A percentile compares a stretch with the other conserved stretches of the same genome.
phyloP scores from a whole-genome alignment of 1,140 invertebrate genomes.

The Anastrepha obliqua region DNA sequence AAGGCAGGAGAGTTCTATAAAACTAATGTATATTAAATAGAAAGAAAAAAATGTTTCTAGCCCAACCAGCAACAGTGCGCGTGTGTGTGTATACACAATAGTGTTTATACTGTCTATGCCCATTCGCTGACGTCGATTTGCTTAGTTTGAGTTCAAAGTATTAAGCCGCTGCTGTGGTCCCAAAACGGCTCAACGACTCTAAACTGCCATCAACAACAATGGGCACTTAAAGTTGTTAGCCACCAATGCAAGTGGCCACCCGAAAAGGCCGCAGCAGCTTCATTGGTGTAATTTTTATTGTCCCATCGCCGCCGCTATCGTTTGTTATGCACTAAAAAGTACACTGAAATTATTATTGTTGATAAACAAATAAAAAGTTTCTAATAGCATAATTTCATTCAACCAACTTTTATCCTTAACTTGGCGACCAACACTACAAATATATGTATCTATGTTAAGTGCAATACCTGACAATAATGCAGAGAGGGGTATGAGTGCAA shows the following conservation, averaged over 20 bases:
- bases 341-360: neutral
- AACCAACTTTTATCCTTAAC: constrained; percentile 4
- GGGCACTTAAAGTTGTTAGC: neutral
- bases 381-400: constrained; percentile 30
- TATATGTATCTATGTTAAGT: too few relatives aligned
- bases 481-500: too few relatives aligned
- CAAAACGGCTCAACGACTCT: constrained; percentile 14
- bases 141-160: neutral
- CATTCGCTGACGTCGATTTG: neutral
- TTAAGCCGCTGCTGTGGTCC: neutral
- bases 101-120: neutral
- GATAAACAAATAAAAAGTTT: constrained; percentile 33
- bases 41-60: too few relatives aligned
- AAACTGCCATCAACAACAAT: constrained; percentile 7
- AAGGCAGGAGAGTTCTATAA: neutral
- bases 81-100: constrained; percentile 3
- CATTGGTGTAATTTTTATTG: constrained; percentile 2
- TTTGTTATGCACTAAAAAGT: neutral
- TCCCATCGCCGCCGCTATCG: neutral
- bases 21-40: neutral
- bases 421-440: neutral
- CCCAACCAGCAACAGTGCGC: neutral
- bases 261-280: too few relatives aligned
- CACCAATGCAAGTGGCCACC: too few relatives aligned
- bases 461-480: too few relatives aligned